Evolutionary conservation across 2,797 vertebrate genomes (phyloP).

Genomic region (Chrosomus eos): DNA sequence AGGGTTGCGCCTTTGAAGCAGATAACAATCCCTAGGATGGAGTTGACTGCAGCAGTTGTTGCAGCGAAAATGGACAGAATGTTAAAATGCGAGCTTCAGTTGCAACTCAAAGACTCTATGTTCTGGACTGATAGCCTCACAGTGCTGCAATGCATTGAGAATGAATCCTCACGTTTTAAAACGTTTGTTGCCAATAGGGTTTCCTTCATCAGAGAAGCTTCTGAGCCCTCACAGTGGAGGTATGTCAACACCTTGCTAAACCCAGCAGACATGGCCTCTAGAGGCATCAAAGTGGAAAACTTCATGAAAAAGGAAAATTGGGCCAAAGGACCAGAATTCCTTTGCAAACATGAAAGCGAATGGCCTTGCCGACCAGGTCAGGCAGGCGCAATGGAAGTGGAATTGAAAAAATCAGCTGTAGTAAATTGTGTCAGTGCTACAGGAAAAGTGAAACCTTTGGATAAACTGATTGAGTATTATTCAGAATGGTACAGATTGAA

Average conservation of each 20-base stretch:
- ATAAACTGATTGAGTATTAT: neutral
- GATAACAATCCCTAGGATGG: constrained; percentile 28
- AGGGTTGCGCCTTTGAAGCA: no score
- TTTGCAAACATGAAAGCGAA: neutral
- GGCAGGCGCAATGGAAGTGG: neutral
- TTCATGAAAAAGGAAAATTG: constrained; percentile 12
- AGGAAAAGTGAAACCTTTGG: neutral
- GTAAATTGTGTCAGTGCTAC: neutral
- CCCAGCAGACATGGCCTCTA: constrained; percentile 31
- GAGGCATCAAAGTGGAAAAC: constrained; percentile 9
- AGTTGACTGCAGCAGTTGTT: constrained; percentile 19
- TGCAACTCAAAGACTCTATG: constrained; percentile 8
- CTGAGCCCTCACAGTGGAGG: constrained; percentile 30
- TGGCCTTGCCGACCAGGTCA: neutral
- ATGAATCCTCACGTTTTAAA: constrained; percentile 38
- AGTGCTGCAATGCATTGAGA: constrained; percentile 44
- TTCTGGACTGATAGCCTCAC: constrained; percentile 40
- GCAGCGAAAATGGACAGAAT: constrained; percentile 13
- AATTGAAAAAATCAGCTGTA: neutral
- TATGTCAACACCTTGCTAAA: constrained; percentile 32
- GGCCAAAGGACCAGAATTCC: constrained; percentile 4
- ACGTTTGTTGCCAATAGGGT: constrained; percentile 40
- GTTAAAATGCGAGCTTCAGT: constrained; percentile 3
- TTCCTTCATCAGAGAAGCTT: constrained; percentile 20
- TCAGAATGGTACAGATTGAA: neutral